These are phyloP conservation scores for Tinea trinotella DNA, from an alignment of 2,888 invertebrate species.

Conservation along the genomic window DNA sequence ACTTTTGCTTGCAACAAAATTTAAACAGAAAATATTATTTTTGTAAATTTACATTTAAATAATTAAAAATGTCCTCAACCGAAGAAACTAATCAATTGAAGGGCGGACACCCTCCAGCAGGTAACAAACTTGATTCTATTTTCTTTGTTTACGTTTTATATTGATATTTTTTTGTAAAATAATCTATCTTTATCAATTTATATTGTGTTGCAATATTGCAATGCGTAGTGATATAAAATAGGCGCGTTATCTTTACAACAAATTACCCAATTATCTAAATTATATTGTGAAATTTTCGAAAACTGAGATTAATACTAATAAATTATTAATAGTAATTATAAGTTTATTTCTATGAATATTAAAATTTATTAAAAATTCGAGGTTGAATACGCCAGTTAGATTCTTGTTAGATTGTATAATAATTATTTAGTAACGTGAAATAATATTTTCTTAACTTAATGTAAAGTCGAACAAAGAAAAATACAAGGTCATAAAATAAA, in stretches of 20 bases:
- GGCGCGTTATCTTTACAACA: neutral
- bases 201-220: conserved; percentile 4
- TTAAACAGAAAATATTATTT: neutral
- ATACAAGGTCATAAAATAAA: neutral
- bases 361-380: no score
- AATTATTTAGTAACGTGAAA: neutral
- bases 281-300: neutral
- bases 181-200: conserved; percentile 21
- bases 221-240: neutral
- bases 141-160: conserved; percentile 33
- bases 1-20: neutral
- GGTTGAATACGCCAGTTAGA: no score
- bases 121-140: conserved; percentile 62
- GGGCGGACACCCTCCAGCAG: conserved; percentile 92
- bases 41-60: neutral
- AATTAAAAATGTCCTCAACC: conserved; percentile 46
- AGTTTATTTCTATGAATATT: no score
- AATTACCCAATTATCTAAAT: neutral
- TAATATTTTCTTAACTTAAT: neutral
- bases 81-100: conserved; percentile 80
- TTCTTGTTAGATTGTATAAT: neutral
- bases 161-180: neutral
- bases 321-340: no score
- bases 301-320: no score
- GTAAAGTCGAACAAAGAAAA: neutral